Evolutionary conservation across 2,113 vertebrate genomes (phyloP), one percentile per base, ranked within the genome.

Genomic region (Columba janthina): DNA sequence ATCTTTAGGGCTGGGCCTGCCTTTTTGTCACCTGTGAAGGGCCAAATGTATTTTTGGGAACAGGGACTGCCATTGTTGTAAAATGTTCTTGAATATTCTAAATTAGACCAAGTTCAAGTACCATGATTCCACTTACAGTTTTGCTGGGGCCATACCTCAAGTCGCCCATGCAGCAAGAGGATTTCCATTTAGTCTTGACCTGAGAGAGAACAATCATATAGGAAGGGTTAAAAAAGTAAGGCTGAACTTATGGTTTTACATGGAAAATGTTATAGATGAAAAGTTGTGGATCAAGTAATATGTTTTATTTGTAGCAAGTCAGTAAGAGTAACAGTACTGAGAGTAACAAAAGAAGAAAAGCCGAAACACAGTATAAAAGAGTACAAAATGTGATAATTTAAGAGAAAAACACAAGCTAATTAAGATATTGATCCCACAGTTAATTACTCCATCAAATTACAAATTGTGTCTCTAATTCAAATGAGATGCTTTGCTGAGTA

Each of bases 401-500:
- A 58, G 65, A 71, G 51, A 80, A 88, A 87, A 80, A 82, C 54
- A 48, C 67, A 13, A 89, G 48, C 34, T 74, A 89, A 89, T 93
- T 74, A 85, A 75, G 61, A 56, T 78, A 85, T 48, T 87, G 93
- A 80, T 91, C 22, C 48, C 32, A 74, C 10, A 69, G 44, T 51
- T 91, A 92, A 90, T 22, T 88, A 67, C 20, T 61, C 76, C 22
- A 61, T 75, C 66, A 93, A 88, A 88, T 90, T 65, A 84, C 44
- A 89, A 91, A 89, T 5, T 8, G 5, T 0, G 5, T 84, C 34
- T 57, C 48, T 73, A 85, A 92, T 79, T 92, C 54, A 75, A 74
- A 60, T 61, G 24, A 87, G 57, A 72, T 34, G 7, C 62, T 89
- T 61, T 74, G 6, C 76, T 89, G 76, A 72, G n/a, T 90, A 40